Evolutionary conservation across 2,888 invertebrate genomes (phyloP).

Genomic region (Hydrotaea diabolus): DNA sequence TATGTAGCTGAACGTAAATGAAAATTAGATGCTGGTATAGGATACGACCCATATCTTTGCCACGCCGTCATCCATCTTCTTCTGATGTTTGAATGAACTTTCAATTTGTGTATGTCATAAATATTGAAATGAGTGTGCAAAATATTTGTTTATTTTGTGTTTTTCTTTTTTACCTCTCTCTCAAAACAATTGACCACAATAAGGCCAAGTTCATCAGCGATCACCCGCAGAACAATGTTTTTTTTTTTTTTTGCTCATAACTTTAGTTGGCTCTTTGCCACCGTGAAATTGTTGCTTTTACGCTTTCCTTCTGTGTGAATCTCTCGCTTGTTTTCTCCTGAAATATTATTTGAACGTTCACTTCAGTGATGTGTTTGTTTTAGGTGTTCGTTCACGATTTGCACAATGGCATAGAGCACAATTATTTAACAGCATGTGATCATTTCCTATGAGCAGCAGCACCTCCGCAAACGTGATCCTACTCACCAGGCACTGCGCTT

Average conservation of each 20-base stretch:
- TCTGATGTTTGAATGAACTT: not conserved
- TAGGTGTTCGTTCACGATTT: constrained; percentile 54
- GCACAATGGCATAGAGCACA: constrained; percentile 37
- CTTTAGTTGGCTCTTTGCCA: constrained; percentile 22
- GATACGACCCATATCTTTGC: no score
- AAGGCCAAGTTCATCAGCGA: constrained; percentile 66
- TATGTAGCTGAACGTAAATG: no score
- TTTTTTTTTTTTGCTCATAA: not conserved
- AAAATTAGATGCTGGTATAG: no score
- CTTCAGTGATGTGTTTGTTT: constrained; percentile 12
- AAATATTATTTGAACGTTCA: constrained; percentile 28
- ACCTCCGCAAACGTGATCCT: not conserved
- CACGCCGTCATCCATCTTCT: no score
- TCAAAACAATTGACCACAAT: constrained; percentile 52
- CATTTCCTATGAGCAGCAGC: constrained; percentile 41
- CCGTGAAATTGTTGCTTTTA: constrained; percentile 28
- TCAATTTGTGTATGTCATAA: not conserved
- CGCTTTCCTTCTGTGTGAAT: constrained; percentile 32
- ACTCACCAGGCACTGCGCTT: not conserved
- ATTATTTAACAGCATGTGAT: constrained; percentile 61
- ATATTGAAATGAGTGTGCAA: not conserved
- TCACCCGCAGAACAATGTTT: constrained; percentile 59
- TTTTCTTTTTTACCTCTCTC: not conserved
- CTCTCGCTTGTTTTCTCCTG: not conserved
- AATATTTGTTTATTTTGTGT: constrained; percentile 1